Evolutionary conservation across 2,113 vertebrate species (phyloP).

Genomic region (Carassius gibelio): DNA sequence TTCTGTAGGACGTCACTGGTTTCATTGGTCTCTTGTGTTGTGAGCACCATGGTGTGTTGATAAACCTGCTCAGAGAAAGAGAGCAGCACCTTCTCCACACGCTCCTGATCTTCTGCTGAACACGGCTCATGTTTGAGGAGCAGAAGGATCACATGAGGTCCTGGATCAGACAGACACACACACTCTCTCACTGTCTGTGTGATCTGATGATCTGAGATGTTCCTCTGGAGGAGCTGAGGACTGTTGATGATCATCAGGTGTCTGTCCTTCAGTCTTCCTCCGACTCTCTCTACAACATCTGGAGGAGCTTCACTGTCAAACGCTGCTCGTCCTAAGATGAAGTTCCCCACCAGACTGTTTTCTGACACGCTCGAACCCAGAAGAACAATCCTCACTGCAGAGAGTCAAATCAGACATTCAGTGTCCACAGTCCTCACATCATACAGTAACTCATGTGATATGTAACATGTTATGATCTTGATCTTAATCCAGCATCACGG

Average conservation of each 20-base stretch:
- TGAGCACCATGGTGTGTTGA: neutral
- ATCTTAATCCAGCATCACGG: no score
- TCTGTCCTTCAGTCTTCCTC: no score
- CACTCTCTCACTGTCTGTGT: neutral
- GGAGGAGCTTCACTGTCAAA: neutral
- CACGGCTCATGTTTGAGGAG: neutral
- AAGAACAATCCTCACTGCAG: no score
- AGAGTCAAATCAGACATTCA: no score
- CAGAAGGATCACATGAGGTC: conserved; percentile 2
- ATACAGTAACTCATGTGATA: no score
- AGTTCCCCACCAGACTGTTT: neutral
- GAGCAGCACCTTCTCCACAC: neutral
- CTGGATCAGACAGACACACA: neutral
- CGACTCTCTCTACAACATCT: no score
- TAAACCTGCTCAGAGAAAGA: neutral
- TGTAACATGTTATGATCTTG: no score
- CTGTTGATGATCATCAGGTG: no score
- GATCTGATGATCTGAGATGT: neutral
- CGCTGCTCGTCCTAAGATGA: neutral
- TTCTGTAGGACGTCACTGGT: neutral
- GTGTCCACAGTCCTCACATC: no score
- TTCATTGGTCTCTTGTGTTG: neutral
- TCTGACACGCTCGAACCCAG: no score
- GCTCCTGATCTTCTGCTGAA: conserved; percentile 1
- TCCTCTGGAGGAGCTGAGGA: no score